These are phyloP conservation scores for Sebastes melanostomus DNA, from an alignment of 2,797 vertebrate genomes.

Conservation along the genomic window DNA sequence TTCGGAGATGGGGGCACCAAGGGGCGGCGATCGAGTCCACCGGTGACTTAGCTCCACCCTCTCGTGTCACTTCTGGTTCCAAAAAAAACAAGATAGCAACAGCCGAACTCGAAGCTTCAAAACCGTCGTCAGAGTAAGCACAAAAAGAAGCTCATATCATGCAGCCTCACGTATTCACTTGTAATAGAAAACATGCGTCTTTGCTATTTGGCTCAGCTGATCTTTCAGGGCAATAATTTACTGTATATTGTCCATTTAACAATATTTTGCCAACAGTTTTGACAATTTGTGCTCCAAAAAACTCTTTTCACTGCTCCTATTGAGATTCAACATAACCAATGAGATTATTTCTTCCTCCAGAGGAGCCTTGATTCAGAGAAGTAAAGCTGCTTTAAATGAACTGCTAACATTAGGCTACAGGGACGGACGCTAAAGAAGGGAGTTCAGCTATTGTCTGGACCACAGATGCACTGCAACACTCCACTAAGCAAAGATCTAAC, in stretches of 20 bases:
- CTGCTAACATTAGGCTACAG: background rate
- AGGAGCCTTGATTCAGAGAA: background rate
- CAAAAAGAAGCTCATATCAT: background rate
- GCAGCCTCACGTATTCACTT: conserved; percentile 5
- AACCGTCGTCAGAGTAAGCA: background rate
- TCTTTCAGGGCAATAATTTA: background rate
- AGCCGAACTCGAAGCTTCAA: background rate
- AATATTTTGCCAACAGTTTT: background rate
- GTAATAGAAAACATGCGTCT: conserved; percentile 34
- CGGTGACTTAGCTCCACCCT: too few species aligned
- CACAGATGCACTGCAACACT: background rate
- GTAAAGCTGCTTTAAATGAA: conserved; percentile 46
- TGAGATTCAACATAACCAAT: conserved; percentile 31
- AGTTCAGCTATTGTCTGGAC: background rate
- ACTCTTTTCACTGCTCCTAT: background rate
- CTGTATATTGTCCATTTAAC: conserved; percentile 42
- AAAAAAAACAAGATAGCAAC: background rate
- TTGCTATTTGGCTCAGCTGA: conserved; percentile 29
- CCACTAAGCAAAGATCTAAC: background rate
- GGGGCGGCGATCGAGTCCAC: too few species aligned
- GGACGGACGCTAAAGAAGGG: background rate
- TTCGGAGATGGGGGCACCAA: too few species aligned
- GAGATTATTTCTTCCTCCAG: conserved; percentile 23
- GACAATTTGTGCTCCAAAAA: conserved; percentile 20
- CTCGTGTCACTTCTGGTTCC: background rate